Percentiles rank a stretch among this genome's conserved stretches.
Conservation (phyloP, 2,113 vertebrate species). For the Pimephales promelas region DNA sequence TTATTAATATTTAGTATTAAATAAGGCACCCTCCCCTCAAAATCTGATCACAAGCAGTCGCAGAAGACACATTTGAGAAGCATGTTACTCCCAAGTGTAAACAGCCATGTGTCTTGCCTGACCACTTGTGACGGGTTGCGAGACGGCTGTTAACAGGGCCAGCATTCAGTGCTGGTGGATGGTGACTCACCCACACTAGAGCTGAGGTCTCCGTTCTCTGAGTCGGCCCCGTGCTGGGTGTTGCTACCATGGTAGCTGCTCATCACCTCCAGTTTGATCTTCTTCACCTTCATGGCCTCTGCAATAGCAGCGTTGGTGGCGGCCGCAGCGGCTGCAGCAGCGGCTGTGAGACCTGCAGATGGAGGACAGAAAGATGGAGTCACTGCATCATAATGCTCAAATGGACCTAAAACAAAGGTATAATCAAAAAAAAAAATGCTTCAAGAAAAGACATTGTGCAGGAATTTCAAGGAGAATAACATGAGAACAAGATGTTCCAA, state of each 20-base stretch:
- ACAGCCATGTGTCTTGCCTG: not conserved
- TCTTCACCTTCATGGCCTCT: conserved; percentile 99
- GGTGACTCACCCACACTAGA: conserved; percentile 90
- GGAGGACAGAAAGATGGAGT: conserved; percentile 40
- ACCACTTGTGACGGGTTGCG: not conserved
- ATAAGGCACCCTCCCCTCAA: not conserved
- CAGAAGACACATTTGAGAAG: not conserved
- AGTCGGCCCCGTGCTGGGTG: conserved; percentile 90
- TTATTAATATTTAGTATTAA: not conserved
- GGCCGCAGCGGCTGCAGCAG: conserved; percentile 89
- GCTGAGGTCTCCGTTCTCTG: conserved; percentile 96
- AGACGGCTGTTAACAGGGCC: not conserved
- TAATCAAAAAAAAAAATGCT: not conserved
- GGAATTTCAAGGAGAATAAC: not conserved
- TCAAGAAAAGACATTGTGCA: not conserved
- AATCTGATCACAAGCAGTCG: not conserved
- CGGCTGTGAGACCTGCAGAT: conserved; percentile 90
- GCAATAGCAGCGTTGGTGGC: conserved; percentile 97
- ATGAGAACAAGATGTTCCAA: not conserved
- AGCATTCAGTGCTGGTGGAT: not conserved
- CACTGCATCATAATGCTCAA: conserved; percentile 28
- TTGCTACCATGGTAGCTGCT: conserved; percentile 94
- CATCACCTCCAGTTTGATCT: conserved; percentile 99
- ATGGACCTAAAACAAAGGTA: not conserved
- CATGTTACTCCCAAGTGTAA: not conserved